Evolutionary conservation across 2,113 vertebrate species (phyloP).

Genomic region (Platysteira castanea): DNA sequence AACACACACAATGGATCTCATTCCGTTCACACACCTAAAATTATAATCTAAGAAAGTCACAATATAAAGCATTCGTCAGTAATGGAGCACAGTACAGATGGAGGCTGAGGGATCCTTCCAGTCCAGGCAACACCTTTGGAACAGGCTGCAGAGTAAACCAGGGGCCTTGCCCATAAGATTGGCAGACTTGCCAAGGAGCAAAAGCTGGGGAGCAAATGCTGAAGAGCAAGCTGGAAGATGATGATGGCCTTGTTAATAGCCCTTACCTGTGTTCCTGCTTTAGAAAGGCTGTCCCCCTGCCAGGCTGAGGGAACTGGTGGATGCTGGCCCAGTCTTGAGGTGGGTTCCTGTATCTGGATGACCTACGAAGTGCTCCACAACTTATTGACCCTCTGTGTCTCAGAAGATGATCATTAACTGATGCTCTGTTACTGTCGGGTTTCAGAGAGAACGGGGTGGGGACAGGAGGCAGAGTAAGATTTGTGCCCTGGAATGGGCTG

Average conservation of each 20-base stretch:
- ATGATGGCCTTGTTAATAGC: background rate
- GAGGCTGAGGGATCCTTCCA: background rate
- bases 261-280: background rate
- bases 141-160: background rate
- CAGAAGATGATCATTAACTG: background rate
- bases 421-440: background rate
- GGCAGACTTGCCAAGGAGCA: background rate
- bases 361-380: background rate
- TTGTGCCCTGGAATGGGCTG: background rate
- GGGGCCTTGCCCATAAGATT: background rate
- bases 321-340: background rate
- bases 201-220: background rate
- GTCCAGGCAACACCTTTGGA: background rate
- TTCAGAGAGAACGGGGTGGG: fast-evolving
- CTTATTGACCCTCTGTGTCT: background rate
- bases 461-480: background rate
- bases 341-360: background rate
- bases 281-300: background rate
- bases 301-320: background rate
- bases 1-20: background rate
- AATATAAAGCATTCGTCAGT: background rate
- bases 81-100: background rate
- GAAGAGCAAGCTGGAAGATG: background rate
- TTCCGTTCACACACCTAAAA: background rate
- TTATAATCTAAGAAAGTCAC: background rate